Percentiles rank a stretch among this genome's conserved stretches.
These are phyloP conservation scores for Heteropelma amictum DNA, from an alignment of 2,888 invertebrate species.

Conservation along the genomic window DNA sequence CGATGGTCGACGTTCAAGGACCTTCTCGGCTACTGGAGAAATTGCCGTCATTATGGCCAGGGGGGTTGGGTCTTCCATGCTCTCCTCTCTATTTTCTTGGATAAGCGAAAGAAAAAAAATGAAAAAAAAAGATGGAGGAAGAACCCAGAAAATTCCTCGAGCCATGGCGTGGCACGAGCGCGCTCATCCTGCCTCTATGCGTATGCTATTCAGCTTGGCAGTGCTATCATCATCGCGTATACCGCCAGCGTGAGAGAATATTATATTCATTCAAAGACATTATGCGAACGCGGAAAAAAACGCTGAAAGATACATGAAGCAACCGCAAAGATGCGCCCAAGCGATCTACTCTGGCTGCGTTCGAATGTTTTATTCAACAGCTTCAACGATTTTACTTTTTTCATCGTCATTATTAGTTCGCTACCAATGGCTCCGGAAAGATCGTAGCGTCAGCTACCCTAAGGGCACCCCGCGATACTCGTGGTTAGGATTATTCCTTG, in stretches of 20 bases:
- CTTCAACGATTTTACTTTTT: background rate
- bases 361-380: conserved; percentile 53
- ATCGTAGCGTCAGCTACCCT: background rate
- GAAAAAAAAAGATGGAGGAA: conserved; percentile 27
- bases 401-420: background rate
- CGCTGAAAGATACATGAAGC: background rate
- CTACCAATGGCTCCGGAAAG: background rate
- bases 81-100: conserved; percentile 25
- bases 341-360: background rate
- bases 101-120: conserved; percentile 24
- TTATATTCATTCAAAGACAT: conserved; percentile 54
- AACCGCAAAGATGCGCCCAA: conserved; percentile 20
- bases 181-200: conserved; percentile 29
- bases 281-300: conserved; percentile 18
- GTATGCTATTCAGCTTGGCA: conserved; percentile 1
- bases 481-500: background rate
- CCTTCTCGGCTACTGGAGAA: conserved; percentile 12
- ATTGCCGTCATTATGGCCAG: conserved; percentile 12
- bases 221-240: conserved; percentile 29
- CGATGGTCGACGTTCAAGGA: conserved; percentile 24
- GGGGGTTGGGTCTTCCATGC: background rate
- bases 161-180: conserved; percentile 38
- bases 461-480: background rate
- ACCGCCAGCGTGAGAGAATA: conserved; percentile 55
- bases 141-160: conserved; percentile 50